These are phyloP conservation scores for Pterocles gutturalis DNA, from an alignment of 2,113 vertebrate genomes.

Conservation along the genomic window DNA sequence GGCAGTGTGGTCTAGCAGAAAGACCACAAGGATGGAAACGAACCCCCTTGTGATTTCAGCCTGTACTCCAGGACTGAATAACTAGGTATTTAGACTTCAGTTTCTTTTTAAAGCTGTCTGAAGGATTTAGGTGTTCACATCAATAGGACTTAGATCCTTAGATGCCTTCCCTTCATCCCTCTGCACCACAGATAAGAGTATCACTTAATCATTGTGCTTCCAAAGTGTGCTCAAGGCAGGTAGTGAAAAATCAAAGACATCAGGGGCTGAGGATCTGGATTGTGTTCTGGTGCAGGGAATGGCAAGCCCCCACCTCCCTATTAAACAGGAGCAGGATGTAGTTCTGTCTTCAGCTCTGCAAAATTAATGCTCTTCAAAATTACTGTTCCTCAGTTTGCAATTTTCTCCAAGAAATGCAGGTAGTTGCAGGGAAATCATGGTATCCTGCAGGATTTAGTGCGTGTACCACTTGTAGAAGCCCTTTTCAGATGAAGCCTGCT, in stretches of 20 bases:
- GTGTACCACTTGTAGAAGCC: neutral
- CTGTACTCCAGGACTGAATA: neutral
- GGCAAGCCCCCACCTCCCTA: neutral
- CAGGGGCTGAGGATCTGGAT: neutral
- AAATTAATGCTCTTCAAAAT: neutral
- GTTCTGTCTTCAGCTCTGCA: neutral
- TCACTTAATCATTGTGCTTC: conserved; percentile 21
- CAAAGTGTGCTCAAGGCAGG: neutral
- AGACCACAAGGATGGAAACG: neutral
- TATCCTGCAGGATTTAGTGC: neutral
- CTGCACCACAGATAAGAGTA: neutral
- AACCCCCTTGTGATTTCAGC: conserved; percentile 25
- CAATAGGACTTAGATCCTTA: conserved; percentile 18
- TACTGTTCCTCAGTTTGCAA: neutral
- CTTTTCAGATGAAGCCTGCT: neutral
- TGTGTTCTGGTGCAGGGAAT: neutral
- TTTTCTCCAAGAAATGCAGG: neutral
- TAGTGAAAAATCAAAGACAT: conserved; percentile 3
- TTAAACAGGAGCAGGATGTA: neutral
- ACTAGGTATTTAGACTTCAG: conserved; percentile 24
- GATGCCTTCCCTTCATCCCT: neutral
- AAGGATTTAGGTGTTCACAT: conserved; percentile 51
- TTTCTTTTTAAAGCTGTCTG: conserved; percentile 42
- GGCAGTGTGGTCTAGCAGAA: conserved; percentile 18
- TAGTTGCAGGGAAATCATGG: neutral